Percentiles rank a stretch among this genome's conserved stretches.
These are phyloP conservation scores for Drosophila mercatorum DNA, from an alignment of 2,888 invertebrate species.

Conservation along the genomic window DNA sequence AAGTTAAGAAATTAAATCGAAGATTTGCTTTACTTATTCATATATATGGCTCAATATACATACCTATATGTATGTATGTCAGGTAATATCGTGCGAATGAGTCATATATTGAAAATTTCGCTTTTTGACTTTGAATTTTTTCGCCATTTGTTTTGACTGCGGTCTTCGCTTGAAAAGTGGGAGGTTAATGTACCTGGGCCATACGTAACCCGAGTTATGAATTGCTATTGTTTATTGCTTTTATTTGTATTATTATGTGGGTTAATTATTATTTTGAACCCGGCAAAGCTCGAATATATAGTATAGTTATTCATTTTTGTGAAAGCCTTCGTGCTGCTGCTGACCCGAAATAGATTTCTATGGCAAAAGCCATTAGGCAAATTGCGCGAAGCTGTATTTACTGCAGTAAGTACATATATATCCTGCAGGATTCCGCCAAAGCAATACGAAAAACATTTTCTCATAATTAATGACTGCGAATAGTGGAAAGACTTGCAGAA, in stretches of 20 bases:
- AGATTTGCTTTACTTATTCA: conserved; percentile 37
- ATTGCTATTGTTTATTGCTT: conserved; percentile 18
- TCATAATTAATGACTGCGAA: conserved; percentile 72
- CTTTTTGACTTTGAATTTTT: conserved; percentile 38
- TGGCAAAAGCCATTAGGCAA: conserved; percentile 59
- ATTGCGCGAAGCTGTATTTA: conserved; percentile 54
- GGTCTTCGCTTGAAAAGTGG: conserved; percentile 44
- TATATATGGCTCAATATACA: neutral
- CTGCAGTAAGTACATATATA: conserved; percentile 18
- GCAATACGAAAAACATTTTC: conserved; percentile 65
- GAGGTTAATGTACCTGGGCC: conserved; percentile 54
- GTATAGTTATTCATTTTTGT: conserved; percentile 8
- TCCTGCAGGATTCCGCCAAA: conserved; percentile 32
- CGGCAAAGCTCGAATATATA: conserved; percentile 1
- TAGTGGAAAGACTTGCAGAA: conserved; percentile 54
- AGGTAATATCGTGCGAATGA: conserved; percentile 55
- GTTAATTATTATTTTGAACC: conserved; percentile 64
- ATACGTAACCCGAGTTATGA: conserved; percentile 49
- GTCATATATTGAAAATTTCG: conserved; percentile 65
- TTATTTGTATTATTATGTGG: conserved; percentile 46
- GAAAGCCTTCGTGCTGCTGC: conserved; percentile 9
- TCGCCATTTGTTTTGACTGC: conserved; percentile 62
- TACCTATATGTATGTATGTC: conserved; percentile 1
- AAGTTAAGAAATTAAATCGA: conserved; percentile 41
- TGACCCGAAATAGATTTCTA: conserved; percentile 35